phyloP scores from a whole-genome alignment of 2,888 invertebrate species.

The Andrena bicolor region DNA sequence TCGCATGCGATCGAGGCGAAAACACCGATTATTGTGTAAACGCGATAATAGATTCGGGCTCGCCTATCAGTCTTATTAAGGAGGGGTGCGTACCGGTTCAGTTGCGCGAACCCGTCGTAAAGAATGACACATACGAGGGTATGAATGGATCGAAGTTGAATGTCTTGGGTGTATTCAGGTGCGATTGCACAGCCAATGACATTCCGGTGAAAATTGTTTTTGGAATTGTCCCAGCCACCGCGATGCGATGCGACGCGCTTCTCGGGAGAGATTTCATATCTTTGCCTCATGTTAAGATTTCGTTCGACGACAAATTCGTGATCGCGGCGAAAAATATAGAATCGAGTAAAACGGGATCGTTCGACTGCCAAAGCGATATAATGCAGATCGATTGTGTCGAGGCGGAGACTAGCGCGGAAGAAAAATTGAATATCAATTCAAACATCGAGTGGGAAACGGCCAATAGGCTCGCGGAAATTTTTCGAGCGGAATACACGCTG shows the following conservation, averaged over 20 bases:
- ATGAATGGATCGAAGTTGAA: background rate
- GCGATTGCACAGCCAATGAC: background rate
- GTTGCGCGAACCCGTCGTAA: background rate
- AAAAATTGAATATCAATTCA: background rate
- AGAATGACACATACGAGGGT: background rate
- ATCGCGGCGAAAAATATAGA: background rate
- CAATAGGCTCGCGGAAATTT: background rate
- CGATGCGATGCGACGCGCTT: slow-evolving; percentile 1
- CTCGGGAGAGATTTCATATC: background rate
- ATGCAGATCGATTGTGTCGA: background rate
- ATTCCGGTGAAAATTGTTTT: background rate
- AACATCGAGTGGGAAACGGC: background rate
- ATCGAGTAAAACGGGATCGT: background rate
- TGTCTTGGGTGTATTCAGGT: background rate
- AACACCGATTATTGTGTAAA: background rate
- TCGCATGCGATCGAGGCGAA: background rate
- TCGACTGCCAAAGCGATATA: background rate
- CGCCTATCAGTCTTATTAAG: slow-evolving; percentile 19
- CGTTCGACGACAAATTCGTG: background rate
- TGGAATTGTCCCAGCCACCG: background rate
- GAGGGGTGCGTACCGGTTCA: background rate
- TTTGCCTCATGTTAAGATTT: background rate
- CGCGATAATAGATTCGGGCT: slow-evolving; percentile 9
- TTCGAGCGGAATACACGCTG: background rate
- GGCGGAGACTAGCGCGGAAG: background rate